Percentiles rank a stretch among this genome's conserved stretches.
Conservation (phyloP, 2,888 invertebrate species). For the Hirudinaria manillensis region DNA sequence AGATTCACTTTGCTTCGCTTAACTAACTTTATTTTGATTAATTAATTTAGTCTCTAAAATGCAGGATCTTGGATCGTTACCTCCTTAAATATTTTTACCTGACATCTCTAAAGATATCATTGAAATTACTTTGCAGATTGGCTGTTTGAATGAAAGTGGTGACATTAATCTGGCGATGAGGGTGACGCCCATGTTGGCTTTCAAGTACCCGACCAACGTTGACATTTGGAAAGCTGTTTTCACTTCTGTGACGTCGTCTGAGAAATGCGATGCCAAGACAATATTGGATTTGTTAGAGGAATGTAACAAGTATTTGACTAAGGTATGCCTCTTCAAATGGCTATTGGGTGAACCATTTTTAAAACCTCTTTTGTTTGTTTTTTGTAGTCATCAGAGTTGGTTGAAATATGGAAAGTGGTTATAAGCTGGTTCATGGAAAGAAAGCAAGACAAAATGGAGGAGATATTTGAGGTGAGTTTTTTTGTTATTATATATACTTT, state of each 20-base stretch:
- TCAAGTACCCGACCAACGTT: conserved; percentile 12
- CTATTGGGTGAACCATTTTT: background rate
- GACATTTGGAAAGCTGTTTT: conserved; percentile 7
- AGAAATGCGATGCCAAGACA: background rate
- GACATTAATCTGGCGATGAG: background rate
- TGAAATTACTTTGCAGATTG: no score
- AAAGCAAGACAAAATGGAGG: conserved; percentile 2
- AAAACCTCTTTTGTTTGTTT: background rate
- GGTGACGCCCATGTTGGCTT: conserved; percentile 18
- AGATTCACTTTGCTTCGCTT: no score
- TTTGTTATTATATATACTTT: background rate
- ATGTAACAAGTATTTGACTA: background rate
- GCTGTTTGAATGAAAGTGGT: background rate
- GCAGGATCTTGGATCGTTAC: no score
- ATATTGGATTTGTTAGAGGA: conserved; percentile 11
- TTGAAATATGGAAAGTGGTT: conserved; percentile 22
- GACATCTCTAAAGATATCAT: no score
- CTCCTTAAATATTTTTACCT: background rate
- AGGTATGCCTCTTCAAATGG: background rate
- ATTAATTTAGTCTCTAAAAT: no score
- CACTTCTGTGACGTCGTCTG: background rate
- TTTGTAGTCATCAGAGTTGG: conserved; percentile 10
- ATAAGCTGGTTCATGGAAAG: background rate
- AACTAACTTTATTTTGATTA: no score
- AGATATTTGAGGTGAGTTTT: conserved; percentile 23